A percentile compares a stretch with the other conserved stretches of the same genome.
Evolutionary conservation across 2,113 vertebrate species (phyloP).

Genomic region (Agelaius phoeniceus): DNA sequence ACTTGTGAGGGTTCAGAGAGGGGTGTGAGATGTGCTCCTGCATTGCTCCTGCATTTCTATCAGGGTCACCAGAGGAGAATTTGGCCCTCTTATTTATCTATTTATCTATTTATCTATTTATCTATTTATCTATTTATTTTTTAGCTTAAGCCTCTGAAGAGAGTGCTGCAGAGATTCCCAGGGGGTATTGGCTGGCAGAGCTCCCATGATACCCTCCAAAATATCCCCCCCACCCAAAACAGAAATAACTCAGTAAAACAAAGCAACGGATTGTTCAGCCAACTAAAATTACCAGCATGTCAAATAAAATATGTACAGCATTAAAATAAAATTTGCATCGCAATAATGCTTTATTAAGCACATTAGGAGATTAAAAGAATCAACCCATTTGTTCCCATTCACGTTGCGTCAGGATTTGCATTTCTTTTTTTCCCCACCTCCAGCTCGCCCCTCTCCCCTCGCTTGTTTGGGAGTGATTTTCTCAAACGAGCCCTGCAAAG

Average conservation of each 20-base stretch:
- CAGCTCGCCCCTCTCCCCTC: not conserved
- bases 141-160: not conserved
- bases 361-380: constrained; percentile 59
- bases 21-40: accelerated
- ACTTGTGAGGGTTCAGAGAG: accelerated
- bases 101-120: no score
- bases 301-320: constrained; percentile 29
- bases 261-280: not conserved
- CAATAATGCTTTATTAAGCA: constrained; percentile 64
- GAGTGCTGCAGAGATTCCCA: not conserved
- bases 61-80: constrained; percentile 12
- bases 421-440: constrained; percentile 6
- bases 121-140: not conserved
- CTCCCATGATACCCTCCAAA: not conserved
- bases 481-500: constrained; percentile 16
- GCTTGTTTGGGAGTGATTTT: constrained; percentile 21
- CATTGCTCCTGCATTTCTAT: accelerated
- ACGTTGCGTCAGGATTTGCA: constrained; percentile 17
- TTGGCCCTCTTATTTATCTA: not conserved
- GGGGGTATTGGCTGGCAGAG: not conserved
- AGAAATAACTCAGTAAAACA: constrained; percentile 22
- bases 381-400: constrained; percentile 37
- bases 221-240: not conserved
- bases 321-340: constrained; percentile 65
- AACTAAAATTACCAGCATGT: constrained; percentile 28